These are phyloP conservation scores for Plebejus anna DNA, from an alignment of 2,888 invertebrate genomes.

Conservation along the genomic window DNA sequence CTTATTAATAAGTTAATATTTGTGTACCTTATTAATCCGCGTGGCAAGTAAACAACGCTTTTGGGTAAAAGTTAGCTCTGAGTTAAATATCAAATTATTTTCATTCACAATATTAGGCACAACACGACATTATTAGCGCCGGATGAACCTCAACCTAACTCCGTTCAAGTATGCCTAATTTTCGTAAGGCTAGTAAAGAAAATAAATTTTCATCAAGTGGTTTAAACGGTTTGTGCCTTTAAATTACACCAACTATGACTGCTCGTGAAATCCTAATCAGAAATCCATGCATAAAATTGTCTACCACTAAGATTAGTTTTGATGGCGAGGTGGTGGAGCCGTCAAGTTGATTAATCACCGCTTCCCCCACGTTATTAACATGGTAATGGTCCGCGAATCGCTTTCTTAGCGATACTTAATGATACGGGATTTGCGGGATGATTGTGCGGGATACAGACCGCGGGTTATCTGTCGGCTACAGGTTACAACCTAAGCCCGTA, in stretches of 20 bases:
- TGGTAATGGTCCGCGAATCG: slow-evolving; percentile 77
- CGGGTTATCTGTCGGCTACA: slow-evolving; percentile 59
- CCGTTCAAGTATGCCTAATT: no score
- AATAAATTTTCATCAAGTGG: not conserved
- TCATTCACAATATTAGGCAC: not conserved
- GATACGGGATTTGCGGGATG: slow-evolving; percentile 74
- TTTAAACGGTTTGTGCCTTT: not conserved
- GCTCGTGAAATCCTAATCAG: slow-evolving; percentile 43
- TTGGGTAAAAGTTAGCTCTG: no score
- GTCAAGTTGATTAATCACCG: slow-evolving; percentile 76
- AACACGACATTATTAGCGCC: no score
- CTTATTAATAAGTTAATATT: not conserved
- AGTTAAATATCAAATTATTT: not conserved
- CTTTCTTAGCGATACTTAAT: slow-evolving; percentile 79
- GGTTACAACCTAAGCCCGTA: slow-evolving; percentile 42
- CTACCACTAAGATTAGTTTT: slow-evolving; percentile 58
- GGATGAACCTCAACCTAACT: no score
- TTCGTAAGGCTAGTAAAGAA: not conserved
- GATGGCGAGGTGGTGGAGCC: slow-evolving; percentile 47
- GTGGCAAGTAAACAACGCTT: not conserved
- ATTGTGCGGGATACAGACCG: slow-evolving; percentile 57
- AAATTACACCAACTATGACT: not conserved
- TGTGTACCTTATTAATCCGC: not conserved
- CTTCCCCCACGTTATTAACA: slow-evolving; percentile 77
- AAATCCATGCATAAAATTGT: slow-evolving; percentile 73